These are phyloP conservation scores for Atethmia centrago DNA, from an alignment of 2,888 invertebrate species.

Conservation along the genomic window DNA sequence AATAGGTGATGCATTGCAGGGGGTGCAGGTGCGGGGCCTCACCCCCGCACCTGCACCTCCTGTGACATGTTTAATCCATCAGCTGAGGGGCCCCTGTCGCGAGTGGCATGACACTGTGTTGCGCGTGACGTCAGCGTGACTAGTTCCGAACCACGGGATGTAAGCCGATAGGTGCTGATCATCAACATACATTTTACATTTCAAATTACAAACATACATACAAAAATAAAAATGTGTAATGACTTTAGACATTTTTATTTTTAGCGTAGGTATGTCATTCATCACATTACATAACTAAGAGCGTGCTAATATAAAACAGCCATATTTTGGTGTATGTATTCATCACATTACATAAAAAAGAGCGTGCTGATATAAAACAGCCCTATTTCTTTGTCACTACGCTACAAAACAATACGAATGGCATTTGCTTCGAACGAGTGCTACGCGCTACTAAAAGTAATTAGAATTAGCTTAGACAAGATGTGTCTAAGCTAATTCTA, in stretches of 20 bases:
- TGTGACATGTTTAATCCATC: slow-evolving; percentile 51
- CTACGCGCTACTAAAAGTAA: slow-evolving; percentile 1
- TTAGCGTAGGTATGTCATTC: no score
- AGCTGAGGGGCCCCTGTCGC: slow-evolving; percentile 32
- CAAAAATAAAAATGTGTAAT: background rate
- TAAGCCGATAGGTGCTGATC: background rate
- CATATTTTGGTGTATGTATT: no score
- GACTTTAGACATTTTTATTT: background rate
- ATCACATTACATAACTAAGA: no score
- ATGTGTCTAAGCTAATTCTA: no score
- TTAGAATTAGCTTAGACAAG: no score
- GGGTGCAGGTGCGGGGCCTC: background rate
- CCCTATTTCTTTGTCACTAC: background rate
- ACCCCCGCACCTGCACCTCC: no score
- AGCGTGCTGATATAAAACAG: background rate
- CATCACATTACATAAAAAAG: no score
- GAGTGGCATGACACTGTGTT: slow-evolving; percentile 17
- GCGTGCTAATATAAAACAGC: background rate
- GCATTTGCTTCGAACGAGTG: background rate
- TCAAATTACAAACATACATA: background rate
- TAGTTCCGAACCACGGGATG: background rate
- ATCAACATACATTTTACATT: no score
- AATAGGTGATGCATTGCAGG: slow-evolving; percentile 18
- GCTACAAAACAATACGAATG: background rate
- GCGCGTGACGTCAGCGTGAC: slow-evolving; percentile 30